phyloP scores from a whole-genome alignment of 2,888 invertebrate species.

The Eucera pruinosa region DNA sequence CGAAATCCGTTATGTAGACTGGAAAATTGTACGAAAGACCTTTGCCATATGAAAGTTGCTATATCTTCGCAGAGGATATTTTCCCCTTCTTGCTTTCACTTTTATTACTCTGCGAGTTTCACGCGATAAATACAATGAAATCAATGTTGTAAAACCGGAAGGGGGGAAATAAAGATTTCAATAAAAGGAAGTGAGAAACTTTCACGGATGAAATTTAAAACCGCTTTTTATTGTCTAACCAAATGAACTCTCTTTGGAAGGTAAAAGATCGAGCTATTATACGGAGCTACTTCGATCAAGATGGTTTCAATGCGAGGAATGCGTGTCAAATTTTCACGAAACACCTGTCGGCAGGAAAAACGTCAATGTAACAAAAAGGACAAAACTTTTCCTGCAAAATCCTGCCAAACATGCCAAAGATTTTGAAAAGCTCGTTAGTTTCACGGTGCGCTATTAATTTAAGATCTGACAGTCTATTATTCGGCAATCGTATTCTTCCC shows the following conservation, averaged over 20 bases:
- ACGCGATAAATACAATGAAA: not conserved
- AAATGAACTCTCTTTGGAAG: not conserved
- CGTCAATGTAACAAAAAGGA: not conserved
- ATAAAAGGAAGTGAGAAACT: not conserved
- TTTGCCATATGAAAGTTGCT: not conserved
- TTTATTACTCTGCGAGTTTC: not conserved
- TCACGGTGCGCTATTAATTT: conserved; percentile 8
- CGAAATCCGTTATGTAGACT: no score
- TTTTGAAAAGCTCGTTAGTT: not conserved
- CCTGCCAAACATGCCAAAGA: not conserved
- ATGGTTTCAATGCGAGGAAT: not conserved
- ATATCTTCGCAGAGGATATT: not conserved
- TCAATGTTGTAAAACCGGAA: not conserved
- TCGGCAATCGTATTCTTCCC: conserved; percentile 10
- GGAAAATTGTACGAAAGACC: not conserved
- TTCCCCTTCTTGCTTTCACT: not conserved
- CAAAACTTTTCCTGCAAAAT: not conserved
- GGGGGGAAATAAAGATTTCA: not conserved
- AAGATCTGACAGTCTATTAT: conserved; percentile 18
- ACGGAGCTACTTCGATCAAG: not conserved
- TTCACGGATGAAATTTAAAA: conserved; percentile 1
- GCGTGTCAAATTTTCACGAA: conserved; percentile 10
- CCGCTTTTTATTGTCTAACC: conserved; percentile 11
- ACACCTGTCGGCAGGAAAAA: conserved; percentile 5
- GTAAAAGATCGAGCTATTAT: not conserved